These are phyloP conservation scores for Nesogale talazaci DNA, from an alignment of 2,113 vertebrate genomes.

Conservation along the genomic window DNA sequence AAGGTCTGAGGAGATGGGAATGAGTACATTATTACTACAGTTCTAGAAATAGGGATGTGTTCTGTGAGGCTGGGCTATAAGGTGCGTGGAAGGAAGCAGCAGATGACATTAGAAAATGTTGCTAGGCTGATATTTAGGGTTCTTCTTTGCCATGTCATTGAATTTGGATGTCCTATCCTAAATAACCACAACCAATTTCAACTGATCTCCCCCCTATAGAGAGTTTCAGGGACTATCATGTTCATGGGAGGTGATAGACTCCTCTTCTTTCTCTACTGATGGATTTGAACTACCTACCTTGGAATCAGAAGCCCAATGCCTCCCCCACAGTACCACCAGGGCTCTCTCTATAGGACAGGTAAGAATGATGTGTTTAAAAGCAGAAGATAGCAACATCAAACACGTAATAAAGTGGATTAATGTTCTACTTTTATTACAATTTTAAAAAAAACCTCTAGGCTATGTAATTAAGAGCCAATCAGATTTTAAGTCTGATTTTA, in stretches of 20 bases:
- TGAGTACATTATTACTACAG: background rate
- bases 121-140: background rate
- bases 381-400: background rate
- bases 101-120: background rate
- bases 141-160: background rate
- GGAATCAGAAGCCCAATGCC: no score
- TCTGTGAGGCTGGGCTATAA: background rate
- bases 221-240: no score
- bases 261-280: no score
- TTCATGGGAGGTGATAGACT: no score
- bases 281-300: no score
- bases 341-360: no score
- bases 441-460: background rate
- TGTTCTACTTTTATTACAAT: background rate
- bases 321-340: no score
- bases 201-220: no score
- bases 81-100: background rate
- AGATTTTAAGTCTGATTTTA: constrained; percentile 23
- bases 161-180: background rate
- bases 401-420: background rate
- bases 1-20: background rate
- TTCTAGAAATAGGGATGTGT: background rate
- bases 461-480: background rate
- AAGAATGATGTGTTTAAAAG: constrained; percentile 4
- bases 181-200: background rate